These are phyloP conservation scores for Hyperoodon ampullatus DNA, from an alignment of 2,113 vertebrate species.

Conservation along the genomic window DNA sequence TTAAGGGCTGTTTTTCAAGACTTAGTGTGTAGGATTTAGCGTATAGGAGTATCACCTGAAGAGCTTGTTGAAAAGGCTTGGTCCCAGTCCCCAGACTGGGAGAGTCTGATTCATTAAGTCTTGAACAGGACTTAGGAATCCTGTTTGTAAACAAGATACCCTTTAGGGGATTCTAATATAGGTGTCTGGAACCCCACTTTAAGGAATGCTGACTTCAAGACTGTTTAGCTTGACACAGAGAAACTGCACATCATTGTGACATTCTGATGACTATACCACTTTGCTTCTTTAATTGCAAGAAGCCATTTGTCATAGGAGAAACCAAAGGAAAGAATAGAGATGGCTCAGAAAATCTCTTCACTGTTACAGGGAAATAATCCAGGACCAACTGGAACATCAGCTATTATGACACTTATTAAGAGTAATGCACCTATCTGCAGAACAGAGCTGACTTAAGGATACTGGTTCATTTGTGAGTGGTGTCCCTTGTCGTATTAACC, in stretches of 20 bases:
- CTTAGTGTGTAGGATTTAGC: neutral
- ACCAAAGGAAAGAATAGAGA: neutral
- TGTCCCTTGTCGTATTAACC: neutral
- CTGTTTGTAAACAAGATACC: neutral
- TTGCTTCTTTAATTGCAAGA: neutral
- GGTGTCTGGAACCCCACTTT: neutral
- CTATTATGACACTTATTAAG: no score
- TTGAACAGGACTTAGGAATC: neutral
- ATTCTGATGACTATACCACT: neutral
- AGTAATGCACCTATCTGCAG: neutral
- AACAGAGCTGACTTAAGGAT: neutral
- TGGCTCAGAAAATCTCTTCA: neutral
- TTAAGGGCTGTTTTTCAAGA: neutral
- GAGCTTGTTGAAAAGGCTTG: neutral
- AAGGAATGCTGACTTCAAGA: neutral
- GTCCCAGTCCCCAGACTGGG: neutral
- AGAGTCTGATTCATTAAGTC: neutral
- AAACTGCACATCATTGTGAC: neutral
- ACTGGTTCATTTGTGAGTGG: neutral
- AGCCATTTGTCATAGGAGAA: neutral
- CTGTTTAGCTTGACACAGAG: neutral
- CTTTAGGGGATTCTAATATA: neutral
- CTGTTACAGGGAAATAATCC: neutral
- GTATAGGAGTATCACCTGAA: neutral
- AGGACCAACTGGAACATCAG: neutral